Conservation (phyloP, 2,888 invertebrate species). For the Mythimna ferrago region DNA sequence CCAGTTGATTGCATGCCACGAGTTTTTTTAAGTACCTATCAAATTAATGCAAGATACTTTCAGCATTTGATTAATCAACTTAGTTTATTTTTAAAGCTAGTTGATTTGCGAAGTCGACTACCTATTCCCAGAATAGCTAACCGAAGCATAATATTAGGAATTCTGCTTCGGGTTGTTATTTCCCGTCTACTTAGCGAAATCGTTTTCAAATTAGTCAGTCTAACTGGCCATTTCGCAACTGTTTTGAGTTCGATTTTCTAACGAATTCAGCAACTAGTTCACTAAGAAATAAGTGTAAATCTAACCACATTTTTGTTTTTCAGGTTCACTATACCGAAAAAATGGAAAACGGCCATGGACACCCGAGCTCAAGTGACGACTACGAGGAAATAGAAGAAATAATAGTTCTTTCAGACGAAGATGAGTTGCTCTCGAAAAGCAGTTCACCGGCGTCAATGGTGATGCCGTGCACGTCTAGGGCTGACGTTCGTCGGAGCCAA, state of each 20-base stretch:
- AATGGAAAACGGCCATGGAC: constrained; percentile 14
- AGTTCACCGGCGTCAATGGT: background rate
- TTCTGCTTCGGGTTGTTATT: background rate
- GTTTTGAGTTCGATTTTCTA: background rate
- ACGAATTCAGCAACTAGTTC: background rate
- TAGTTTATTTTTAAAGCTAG: background rate
- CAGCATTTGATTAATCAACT: background rate
- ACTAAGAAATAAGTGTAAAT: background rate
- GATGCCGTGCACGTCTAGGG: constrained; percentile 23
- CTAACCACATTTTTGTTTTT: constrained; percentile 5
- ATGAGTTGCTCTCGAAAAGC: background rate
- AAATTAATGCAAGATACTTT: background rate
- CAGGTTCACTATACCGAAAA: background rate
- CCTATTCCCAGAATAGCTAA: background rate
- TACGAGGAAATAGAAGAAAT: background rate
- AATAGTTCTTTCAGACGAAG: background rate
- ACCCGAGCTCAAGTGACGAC: background rate
- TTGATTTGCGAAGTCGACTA: background rate
- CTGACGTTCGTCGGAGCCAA: background rate
- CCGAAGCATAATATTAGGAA: background rate
- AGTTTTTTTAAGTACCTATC: background rate
- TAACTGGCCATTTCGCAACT: background rate
- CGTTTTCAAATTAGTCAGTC: background rate
- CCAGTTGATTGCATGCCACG: background rate
- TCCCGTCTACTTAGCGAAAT: background rate